Base-by-base conservation (phyloP, 2,113 vertebrate species). In the Tragulus kanchil region DNA sequence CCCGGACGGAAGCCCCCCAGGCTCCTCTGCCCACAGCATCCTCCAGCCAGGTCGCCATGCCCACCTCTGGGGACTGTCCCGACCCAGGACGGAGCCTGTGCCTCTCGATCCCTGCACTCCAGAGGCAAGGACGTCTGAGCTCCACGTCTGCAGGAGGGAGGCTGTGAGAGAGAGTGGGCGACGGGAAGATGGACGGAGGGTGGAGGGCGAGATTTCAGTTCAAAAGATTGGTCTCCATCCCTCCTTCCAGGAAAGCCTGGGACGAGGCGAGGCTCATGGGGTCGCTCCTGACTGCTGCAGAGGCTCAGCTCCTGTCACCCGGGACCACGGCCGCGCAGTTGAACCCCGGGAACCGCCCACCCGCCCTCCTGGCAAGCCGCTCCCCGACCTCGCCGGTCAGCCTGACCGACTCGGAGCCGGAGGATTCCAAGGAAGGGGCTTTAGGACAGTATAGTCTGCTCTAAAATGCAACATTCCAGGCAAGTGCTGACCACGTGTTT, bases 41-140 rank as follows among this genome's bases (percentile, higher is more conserved):
- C 69, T 45, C 19, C 19, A 3, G 69, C 36, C 36, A 71, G 69
- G 12, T 1, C 23, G 36, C 13, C 36, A 21, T 71, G 36, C 69
- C 6, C 36, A 21, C 36, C 67, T 23, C 67, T 42, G 36, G 67
- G 36, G 36, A 1, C 45, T 10, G 21, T 11, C 69, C 69, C 36
- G 0, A 21, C 19, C 21, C 69, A 45, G 19, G 36, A 3, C 6
- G 36, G 6, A 23, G 12, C 36, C 69, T 71, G 36, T 0, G 0
- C 45, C 19, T 45, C 69, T 12, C 6, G 1, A 1, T n/a, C n/a
- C n/a, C n/a, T n/a, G 8, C 10, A 65, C 65, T 86, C 48, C 64
- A 75, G 65, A 94, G 36, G 58, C 59, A 81, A 86, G 90, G 62
- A 10, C 19, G 2, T 3, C 71, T 23, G 25, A 62, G 48, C 12